Evolutionary conservation across 2,113 vertebrate genomes (phyloP), one percentile per base, ranked within the genome.

Genomic region (Rhodinocichla rosea): DNA sequence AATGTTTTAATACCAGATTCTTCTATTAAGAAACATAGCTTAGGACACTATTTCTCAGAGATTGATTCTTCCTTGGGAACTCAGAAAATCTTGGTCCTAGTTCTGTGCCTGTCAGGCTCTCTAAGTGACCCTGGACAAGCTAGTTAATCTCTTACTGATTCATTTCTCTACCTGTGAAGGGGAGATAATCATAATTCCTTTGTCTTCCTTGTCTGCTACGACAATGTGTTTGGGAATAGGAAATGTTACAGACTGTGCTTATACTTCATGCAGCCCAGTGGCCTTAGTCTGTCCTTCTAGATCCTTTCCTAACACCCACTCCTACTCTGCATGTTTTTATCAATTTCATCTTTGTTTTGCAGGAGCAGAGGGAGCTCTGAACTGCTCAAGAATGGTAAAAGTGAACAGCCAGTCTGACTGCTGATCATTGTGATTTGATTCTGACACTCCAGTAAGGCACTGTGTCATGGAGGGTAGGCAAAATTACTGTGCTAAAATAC

Each of bases 21-120:
- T 93, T 94, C 81, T 95, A 89, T 97, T 95, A 95, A 96, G 94
- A 97, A 96, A 92, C 82, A 85, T 63, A 85, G 85, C 15, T 81
- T 70, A 85, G 55, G 65, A 83, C 68, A 89, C 83, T 76, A 13
- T 90, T 93, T 92, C 77, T 87, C 75, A 78, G 69, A 86, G 91
- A 79, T 0, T 86, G 73, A 83, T 83, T 39, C 59, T 71, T 63
- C 14, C 63, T 89, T 64, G 86, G 40, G 59, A 94, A 79, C 40
- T 68, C 56, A 81, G 56, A 90, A 95, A 94, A 93, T 59, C 79
- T 70, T 78, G 56, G 56, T 78, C 26, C 40, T 53, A n/a, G 71
- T 68, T 75, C 56, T 49, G 42, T 55, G 62, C 68, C 53, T 92
- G 67, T 81, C 88, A 91, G 56, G 27, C 14, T 85, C 45, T 40